phyloP scores from a whole-genome alignment of 2,888 invertebrate species.

The Netelia fuscicornis region DNA sequence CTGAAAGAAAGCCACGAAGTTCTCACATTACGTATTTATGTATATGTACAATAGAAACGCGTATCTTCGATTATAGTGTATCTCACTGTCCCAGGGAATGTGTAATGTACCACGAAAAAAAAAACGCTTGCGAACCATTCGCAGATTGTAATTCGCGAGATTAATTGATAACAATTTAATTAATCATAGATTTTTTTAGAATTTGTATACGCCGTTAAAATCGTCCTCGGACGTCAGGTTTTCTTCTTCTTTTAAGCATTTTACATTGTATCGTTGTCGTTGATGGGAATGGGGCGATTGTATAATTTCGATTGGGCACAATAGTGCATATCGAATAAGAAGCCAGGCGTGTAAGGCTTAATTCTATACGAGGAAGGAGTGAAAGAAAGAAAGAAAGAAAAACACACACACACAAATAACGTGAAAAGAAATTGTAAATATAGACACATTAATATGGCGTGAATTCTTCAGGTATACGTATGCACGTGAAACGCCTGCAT shows the following conservation, averaged over 20 bases:
- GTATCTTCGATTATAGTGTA: slow-evolving; percentile 53
- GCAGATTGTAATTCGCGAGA: slow-evolving; percentile 38
- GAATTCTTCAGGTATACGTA: slow-evolving; percentile 63
- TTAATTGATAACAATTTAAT: slow-evolving; percentile 57
- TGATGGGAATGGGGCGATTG: slow-evolving; percentile 71
- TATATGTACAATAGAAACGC: slow-evolving; percentile 17
- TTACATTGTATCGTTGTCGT: slow-evolving; percentile 61
- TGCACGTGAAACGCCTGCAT: slow-evolving; percentile 65
- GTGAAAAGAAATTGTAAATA: slow-evolving; percentile 63
- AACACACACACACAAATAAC: slow-evolving; percentile 25
- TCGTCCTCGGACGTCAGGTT: slow-evolving; percentile 40
- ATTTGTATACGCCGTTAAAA: slow-evolving; percentile 61
- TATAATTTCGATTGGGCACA: slow-evolving; percentile 74
- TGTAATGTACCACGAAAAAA: slow-evolving; percentile 31
- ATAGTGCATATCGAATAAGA: slow-evolving; percentile 73
- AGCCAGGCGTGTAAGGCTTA: slow-evolving; percentile 67
- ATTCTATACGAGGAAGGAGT: slow-evolving; percentile 62
- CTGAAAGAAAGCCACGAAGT: slow-evolving; percentile 11
- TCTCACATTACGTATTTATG: slow-evolving; percentile 18
- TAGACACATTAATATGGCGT: slow-evolving; percentile 57
- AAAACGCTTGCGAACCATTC: slow-evolving; percentile 34
- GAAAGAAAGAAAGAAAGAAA: slow-evolving; percentile 35
- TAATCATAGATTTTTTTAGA: slow-evolving; percentile 61
- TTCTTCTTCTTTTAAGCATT: slow-evolving; percentile 49
- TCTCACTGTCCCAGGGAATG: slow-evolving; percentile 42